phyloP scores from a whole-genome alignment of 2,113 vertebrate species.

The Corydoras maculifer region DNA sequence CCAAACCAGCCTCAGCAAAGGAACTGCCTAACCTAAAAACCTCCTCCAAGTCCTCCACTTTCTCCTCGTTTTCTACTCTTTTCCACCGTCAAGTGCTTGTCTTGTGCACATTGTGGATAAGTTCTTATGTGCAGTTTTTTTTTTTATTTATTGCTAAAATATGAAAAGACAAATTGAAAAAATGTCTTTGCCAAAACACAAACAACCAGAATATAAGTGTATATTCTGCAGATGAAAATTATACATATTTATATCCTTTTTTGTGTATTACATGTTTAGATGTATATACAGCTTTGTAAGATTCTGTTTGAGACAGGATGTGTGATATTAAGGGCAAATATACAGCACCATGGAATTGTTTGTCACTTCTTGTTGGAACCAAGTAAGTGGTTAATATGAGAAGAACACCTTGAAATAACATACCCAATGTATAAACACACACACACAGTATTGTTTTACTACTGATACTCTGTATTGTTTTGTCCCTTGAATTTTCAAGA shows the following conservation, averaged over 20 bases:
- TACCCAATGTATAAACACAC: no score
- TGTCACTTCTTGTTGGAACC: no score
- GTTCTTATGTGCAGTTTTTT: constrained; percentile 9
- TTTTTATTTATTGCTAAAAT: constrained; percentile 23
- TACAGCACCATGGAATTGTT: neutral
- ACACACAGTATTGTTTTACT: no score
- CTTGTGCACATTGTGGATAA: constrained; percentile 37
- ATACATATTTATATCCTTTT: constrained; percentile 56
- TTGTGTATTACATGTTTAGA: constrained; percentile 57
- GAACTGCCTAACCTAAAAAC: neutral
- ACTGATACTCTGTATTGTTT: no score
- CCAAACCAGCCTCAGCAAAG: constrained; percentile 3
- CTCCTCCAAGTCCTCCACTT: constrained; percentile 5
- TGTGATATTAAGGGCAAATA: constrained; percentile 44
- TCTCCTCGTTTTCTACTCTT: constrained; percentile 3
- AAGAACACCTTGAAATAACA: no score
- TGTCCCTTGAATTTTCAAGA: no score
- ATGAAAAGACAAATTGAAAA: constrained; percentile 1
- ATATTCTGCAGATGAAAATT: constrained; percentile 45
- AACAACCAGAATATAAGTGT: constrained; percentile 41
- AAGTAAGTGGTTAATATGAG: no score
- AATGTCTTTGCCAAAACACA: constrained; percentile 22
- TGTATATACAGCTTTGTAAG: constrained; percentile 44
- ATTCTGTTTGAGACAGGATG: constrained; percentile 48
- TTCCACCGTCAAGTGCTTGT: constrained; percentile 37